Conservation (phyloP, 2,113 vertebrate species). For the Megatriorchis doriae region DNA sequence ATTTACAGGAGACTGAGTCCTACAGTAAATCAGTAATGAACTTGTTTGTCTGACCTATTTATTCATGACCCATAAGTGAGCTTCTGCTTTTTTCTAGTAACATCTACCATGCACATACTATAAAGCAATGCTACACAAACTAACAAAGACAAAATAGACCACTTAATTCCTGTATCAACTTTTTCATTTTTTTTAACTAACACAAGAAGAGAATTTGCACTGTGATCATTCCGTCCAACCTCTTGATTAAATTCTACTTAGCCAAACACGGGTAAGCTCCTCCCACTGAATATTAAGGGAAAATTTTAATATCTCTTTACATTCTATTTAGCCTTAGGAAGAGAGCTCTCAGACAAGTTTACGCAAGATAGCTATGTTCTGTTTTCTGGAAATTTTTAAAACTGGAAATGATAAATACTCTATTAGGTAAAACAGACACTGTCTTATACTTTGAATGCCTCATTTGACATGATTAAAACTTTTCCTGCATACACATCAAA, state of each 20-base stretch:
- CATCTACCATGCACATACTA: background rate
- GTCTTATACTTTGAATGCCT: background rate
- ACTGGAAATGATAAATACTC: background rate
- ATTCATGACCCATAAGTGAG: conserved; percentile 6
- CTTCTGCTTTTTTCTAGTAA: background rate
- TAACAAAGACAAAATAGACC: background rate
- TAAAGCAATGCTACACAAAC: background rate
- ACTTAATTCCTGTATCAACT: background rate
- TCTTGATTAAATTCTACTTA: background rate
- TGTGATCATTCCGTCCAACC: background rate
- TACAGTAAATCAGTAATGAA: conserved; percentile 37
- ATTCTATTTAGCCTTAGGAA: background rate
- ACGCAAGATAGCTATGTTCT: background rate
- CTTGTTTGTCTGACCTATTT: conserved; percentile 60
- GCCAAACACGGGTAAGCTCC: background rate
- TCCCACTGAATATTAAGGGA: background rate
- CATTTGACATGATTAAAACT: background rate
- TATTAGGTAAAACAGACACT: background rate
- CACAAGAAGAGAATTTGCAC: background rate
- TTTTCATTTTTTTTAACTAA: background rate
- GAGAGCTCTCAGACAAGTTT: conserved; percentile 21
- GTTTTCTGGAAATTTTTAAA: conserved; percentile 2
- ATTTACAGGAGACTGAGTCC: conserved; percentile 44
- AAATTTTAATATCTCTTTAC: background rate
- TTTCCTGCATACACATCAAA: background rate